These are phyloP conservation scores for Eupithecia vulgata DNA, from an alignment of 2,888 invertebrate species.

Conservation along the genomic window DNA sequence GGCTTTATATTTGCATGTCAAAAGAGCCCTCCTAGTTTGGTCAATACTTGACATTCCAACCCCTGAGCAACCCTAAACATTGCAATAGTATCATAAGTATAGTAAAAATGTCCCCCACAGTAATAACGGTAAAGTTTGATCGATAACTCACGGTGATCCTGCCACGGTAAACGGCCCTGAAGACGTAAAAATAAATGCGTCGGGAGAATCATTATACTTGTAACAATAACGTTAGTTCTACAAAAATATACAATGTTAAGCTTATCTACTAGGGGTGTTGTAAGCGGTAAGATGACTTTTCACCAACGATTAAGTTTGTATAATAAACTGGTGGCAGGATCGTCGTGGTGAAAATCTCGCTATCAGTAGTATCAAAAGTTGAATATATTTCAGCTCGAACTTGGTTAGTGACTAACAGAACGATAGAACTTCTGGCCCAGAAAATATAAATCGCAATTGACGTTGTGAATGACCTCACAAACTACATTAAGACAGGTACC, in stretches of 20 bases:
- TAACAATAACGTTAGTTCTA: neutral
- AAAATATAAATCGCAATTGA: neutral
- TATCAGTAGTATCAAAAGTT: no score
- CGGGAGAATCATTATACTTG: conserved; percentile 12
- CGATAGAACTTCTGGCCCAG: no score
- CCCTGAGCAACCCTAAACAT: conserved; percentile 17
- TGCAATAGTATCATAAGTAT: conserved; percentile 12
- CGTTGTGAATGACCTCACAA: neutral
- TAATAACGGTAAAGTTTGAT: conserved; percentile 27
- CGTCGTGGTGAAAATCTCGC: no score
- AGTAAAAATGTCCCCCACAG: conserved; percentile 6
- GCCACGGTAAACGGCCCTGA: conserved; percentile 17
- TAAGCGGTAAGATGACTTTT: neutral
- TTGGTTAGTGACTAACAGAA: no score
- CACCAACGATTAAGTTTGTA: neutral
- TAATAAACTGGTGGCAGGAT: no score
- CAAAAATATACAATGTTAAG: neutral
- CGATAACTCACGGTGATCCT: conserved; percentile 22
- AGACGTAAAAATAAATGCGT: conserved; percentile 16
- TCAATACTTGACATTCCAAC: conserved; percentile 12
- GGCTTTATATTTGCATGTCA: neutral
- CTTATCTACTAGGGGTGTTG: neutral
- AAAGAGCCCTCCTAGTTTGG: conserved; percentile 4
- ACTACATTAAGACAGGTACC: neutral
- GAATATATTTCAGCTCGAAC: no score